Conservation (phyloP, 2,113 vertebrate genomes). For the Enhydra lutris region DNA sequence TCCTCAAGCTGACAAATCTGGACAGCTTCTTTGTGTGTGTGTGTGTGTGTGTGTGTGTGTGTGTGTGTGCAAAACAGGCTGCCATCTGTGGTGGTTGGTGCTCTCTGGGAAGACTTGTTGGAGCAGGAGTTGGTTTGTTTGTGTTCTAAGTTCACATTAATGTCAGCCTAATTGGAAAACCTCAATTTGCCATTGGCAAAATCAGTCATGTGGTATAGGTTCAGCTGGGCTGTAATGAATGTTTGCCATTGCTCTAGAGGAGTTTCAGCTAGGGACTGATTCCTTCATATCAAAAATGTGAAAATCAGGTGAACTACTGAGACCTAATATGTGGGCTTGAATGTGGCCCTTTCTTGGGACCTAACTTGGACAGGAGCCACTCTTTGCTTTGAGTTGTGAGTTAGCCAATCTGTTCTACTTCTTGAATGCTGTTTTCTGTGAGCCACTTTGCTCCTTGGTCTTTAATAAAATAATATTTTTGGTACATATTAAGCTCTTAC, state of each 20-base stretch:
- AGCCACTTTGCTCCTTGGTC: neutral
- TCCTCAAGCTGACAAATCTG: slow-evolving; percentile 28
- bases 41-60: neutral
- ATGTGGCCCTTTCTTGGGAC: neutral
- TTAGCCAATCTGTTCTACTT: neutral
- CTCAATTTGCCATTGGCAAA: slow-evolving; percentile 24
- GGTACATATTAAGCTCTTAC: neutral
- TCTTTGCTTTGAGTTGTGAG: neutral
- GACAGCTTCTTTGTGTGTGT: neutral
- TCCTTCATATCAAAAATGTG: slow-evolving; percentile 7
- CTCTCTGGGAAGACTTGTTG: slow-evolving; percentile 29
- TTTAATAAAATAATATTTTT: slow-evolving; percentile 25
- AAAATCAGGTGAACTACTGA: slow-evolving; percentile 1
- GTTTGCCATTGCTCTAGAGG: slow-evolving; percentile 15
- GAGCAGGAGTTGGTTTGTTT: slow-evolving; percentile 29
- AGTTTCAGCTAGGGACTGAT: neutral
- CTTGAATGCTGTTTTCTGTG: neutral
- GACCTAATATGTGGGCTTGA: neutral
- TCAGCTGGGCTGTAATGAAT: slow-evolving; percentile 13
- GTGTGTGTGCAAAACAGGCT: neutral
- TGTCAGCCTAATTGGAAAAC: slow-evolving; percentile 48
- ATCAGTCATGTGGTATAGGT: slow-evolving; percentile 31
- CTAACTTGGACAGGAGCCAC: neutral
- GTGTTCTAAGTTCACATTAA: slow-evolving; percentile 24
- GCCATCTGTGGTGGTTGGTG: neutral